Percentiles rank a stretch among this genome's conserved stretches.
Evolutionary conservation across 2,888 invertebrate genomes (phyloP).

Genomic region (Philonicus albiceps): DNA sequence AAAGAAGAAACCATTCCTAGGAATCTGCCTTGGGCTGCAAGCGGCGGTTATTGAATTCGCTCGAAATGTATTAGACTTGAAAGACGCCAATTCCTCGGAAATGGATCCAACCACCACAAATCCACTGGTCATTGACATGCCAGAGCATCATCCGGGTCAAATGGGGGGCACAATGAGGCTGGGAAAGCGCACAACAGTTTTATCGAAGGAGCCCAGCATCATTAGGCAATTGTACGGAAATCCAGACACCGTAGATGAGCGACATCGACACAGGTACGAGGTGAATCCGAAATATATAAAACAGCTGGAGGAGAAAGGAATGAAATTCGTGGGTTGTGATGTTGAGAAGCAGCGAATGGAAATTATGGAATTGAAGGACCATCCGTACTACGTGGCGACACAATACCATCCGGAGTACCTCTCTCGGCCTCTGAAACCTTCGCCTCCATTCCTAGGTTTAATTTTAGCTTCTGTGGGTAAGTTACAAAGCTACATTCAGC

Average conservation of each 20-base stretch:
- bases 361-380: constrained; percentile 83
- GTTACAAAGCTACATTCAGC: constrained; percentile 74
- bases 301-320: constrained; percentile 79
- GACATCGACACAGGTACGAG: constrained; percentile 97
- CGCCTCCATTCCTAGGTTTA: constrained; percentile 94
- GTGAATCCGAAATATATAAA: constrained; percentile 90
- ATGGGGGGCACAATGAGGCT: constrained; percentile 98
- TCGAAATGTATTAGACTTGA: constrained; percentile 79
- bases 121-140: constrained; percentile 97
- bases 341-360: constrained; percentile 91
- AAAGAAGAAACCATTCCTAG: constrained; percentile 89
- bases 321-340: constrained; percentile 90
- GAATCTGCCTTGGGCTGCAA: constrained; percentile 98
- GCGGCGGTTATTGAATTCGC: constrained; percentile 96
- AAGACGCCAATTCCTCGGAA: constrained; percentile 88
- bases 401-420: constrained; percentile 99
- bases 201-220: constrained; percentile 69
- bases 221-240: constrained; percentile 79
- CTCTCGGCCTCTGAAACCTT: constrained; percentile 88
- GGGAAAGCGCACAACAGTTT: constrained; percentile 88
- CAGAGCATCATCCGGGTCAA: constrained; percentile 92
- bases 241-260: constrained; percentile 83
- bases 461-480: constrained; percentile 89
- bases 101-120: constrained; percentile 75
- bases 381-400: constrained; percentile 93